Evolutionary conservation across 2,113 vertebrate species (phyloP).

Genomic region (Orcinus orca): DNA sequence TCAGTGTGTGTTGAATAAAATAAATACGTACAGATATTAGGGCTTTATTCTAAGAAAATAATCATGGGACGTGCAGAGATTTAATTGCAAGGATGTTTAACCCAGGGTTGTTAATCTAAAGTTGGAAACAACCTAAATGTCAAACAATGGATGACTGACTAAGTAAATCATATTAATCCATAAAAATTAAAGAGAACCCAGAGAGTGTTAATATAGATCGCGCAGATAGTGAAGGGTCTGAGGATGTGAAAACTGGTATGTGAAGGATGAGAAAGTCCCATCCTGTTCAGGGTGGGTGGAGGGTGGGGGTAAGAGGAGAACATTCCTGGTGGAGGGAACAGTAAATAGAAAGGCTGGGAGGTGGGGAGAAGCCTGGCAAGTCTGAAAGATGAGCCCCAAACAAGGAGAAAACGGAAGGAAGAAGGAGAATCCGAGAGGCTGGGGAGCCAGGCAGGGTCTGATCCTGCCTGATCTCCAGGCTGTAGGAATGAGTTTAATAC

Average conservation of each 20-base stretch:
- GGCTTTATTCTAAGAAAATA: constrained; percentile 48
- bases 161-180: background rate
- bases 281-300: background rate
- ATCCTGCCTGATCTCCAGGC: background rate
- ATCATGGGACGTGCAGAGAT: background rate
- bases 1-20: background rate
- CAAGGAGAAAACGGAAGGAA: background rate
- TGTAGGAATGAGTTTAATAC: background rate
- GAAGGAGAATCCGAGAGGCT: background rate
- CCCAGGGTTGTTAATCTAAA: constrained; percentile 15
- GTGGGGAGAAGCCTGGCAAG: too few species aligned
- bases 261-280: background rate
- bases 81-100: constrained; percentile 17
- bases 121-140: constrained; percentile 26
- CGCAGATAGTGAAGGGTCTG: background rate
- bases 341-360: background rate
- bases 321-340: background rate
- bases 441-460: background rate
- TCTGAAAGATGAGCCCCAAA: background rate
- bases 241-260: background rate
- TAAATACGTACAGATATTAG: background rate
- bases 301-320: background rate
- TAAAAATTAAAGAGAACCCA: background rate
- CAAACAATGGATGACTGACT: background rate
- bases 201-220: background rate